Evolutionary conservation across 2,888 invertebrate genomes (phyloP).

Genomic region (Xestia ashworthii): DNA sequence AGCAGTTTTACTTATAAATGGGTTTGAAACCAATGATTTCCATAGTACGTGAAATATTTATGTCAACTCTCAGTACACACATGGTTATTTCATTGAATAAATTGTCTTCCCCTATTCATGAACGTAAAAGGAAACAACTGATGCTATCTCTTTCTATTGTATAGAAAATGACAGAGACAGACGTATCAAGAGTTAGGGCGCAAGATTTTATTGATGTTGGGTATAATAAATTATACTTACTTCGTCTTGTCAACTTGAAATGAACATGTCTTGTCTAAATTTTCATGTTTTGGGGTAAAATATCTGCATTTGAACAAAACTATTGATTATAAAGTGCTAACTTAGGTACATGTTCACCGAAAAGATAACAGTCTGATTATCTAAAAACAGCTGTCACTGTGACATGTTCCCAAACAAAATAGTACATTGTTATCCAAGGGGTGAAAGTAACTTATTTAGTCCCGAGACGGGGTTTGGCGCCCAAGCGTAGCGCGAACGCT

Average conservation of each 20-base stretch:
- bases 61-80: not conserved
- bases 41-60: constrained; percentile 10
- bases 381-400: too few species aligned
- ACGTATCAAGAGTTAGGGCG: not conserved
- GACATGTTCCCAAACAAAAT: too few species aligned
- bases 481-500: too few species aligned
- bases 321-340: too few species aligned
- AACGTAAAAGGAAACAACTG: not conserved
- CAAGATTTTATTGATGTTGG: not conserved
- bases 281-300: not conserved
- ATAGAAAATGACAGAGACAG: constrained; percentile 22
- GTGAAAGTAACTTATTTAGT: too few species aligned
- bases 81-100: constrained; percentile 23
- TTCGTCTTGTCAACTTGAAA: constrained; percentile 11
- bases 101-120: constrained; percentile 38
- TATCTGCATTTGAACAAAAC: not conserved
- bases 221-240: not conserved
- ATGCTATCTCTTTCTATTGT: constrained; percentile 39
- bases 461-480: too few species aligned
- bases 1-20: not conserved
- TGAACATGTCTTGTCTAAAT: not conserved
- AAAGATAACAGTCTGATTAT: too few species aligned
- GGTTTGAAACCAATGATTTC: constrained; percentile 3
- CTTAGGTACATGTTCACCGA: too few species aligned
- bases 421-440: too few species aligned